Evolutionary conservation across 1,140 invertebrate genomes (phyloP), one percentile per base, ranked within the genome.

Genomic region (Lasaia peninsularis): DNA sequence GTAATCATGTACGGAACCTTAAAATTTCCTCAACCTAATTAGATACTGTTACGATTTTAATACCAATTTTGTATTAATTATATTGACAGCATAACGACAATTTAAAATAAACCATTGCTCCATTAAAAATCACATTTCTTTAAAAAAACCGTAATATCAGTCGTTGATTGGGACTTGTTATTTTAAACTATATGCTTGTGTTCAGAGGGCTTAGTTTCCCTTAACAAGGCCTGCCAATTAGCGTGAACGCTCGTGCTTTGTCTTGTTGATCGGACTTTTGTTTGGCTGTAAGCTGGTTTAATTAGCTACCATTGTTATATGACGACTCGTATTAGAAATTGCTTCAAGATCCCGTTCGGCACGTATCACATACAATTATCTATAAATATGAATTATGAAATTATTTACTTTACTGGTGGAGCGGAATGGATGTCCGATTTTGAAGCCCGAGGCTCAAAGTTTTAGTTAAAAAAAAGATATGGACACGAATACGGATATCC

Each of bases 241-340:
- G 37, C 28, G 18, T 28, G 54, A 40, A 44, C n/a, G 54, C 40
- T 9, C 31, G 54, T 56, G 54, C 40, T 48, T 56, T 56, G 54
- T 56, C 54, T 56, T 48, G 54, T 48, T 56, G 40, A 56, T 49
- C 54, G 54, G 54, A 44, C 37, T 35, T 56, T 56, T 56, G 54
- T 56, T 48, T 40, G 35, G 35, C 24, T 56, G 12, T 35, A 37
- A 44, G 40, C 54, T 5, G 54, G n/a, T 48, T 56, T 56, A 48
- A 56, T 56, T 56, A 56, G 54, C 54, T 12, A 16, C 35, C 14
- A 40, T 40, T 40, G 35, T 40, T 40, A 14, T 40, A 18, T 40
- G 35, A 40, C 35, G 35, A 14, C 24, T 28, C 4, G 35, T 40
- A 40, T 40, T 40, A 40, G 35, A 40, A 40, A 40, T 40, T 16